These are phyloP conservation scores for Xestoiulus laeticollis DNA, from an alignment of 2,888 invertebrate species.

Conservation along the genomic window DNA sequence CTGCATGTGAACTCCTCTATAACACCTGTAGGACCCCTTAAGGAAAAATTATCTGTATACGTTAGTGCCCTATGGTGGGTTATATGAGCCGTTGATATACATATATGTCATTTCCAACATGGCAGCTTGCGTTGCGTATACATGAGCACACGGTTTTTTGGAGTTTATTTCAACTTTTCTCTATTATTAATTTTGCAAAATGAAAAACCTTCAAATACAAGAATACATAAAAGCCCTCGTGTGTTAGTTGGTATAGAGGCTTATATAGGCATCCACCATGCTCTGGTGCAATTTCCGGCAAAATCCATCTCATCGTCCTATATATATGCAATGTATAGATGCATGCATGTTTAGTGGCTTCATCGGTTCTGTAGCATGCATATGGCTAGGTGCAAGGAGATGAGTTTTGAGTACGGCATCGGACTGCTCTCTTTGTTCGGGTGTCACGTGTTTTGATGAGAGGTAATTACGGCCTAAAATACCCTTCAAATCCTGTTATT, in stretches of 20 bases:
- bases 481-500: constrained; percentile 51
- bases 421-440: constrained; percentile 46
- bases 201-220: background rate
- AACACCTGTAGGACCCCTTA: too few relatives aligned
- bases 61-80: too few relatives aligned
- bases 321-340: too few relatives aligned
- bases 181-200: background rate
- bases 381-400: background rate
- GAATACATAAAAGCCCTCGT: background rate
- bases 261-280: too few relatives aligned
- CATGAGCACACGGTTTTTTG: too few relatives aligned
- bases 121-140: too few relatives aligned
- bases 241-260: too few relatives aligned
- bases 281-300: background rate
- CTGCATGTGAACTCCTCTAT: too few relatives aligned
- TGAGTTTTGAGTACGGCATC: background rate
- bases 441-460: constrained; percentile 45
- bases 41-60: too few relatives aligned
- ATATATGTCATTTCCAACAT: too few relatives aligned
- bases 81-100: too few relatives aligned
- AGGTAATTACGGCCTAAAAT: constrained; percentile 47
- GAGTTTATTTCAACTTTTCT: too few relatives aligned
- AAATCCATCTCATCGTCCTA: background rate
- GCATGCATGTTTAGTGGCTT: background rate
- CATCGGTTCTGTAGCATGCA: background rate